phyloP scores from a whole-genome alignment of 23 tunicate species.

The Halocynthia roretzi region DNA sequence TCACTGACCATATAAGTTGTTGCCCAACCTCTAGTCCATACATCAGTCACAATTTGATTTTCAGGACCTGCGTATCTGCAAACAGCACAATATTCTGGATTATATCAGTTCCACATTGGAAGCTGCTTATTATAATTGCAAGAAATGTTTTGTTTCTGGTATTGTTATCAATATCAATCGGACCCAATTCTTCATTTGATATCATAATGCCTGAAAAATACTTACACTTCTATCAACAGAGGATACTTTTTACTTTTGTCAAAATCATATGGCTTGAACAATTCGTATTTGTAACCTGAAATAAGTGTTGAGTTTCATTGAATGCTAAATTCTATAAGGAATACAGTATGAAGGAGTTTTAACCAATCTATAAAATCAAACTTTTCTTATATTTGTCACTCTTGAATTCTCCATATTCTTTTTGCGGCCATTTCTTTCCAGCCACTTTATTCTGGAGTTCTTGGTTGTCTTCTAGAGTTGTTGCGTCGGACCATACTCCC shows the following conservation, averaged over 20 bases:
- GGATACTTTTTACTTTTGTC: conserved; percentile 68
- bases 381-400: conserved; percentile 12
- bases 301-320: neutral
- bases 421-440: conserved; percentile 54
- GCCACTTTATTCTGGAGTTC: conserved; percentile 29
- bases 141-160: too few species aligned
- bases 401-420: conserved; percentile 48
- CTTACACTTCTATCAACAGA: conserved; percentile 90
- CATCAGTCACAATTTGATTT: conserved; percentile 64
- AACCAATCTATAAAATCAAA: neutral
- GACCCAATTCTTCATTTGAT: neutral
- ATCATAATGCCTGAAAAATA: neutral
- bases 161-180: too few species aligned
- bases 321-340: neutral
- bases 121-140: too few species aligned
- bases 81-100: neutral
- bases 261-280: conserved; percentile 72
- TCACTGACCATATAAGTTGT: conserved; percentile 81
- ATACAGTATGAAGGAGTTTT: neutral
- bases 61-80: conserved; percentile 96
- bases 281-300: conserved; percentile 84
- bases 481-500: conserved; percentile 30
- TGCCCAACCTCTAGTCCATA: conserved; percentile 71
- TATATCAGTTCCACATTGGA: too few species aligned
- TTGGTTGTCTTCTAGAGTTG: conserved; percentile 39